These are phyloP conservation scores for Campylomormyrus numenius DNA, from an alignment of 2,113 vertebrate genomes.

Conservation along the genomic window DNA sequence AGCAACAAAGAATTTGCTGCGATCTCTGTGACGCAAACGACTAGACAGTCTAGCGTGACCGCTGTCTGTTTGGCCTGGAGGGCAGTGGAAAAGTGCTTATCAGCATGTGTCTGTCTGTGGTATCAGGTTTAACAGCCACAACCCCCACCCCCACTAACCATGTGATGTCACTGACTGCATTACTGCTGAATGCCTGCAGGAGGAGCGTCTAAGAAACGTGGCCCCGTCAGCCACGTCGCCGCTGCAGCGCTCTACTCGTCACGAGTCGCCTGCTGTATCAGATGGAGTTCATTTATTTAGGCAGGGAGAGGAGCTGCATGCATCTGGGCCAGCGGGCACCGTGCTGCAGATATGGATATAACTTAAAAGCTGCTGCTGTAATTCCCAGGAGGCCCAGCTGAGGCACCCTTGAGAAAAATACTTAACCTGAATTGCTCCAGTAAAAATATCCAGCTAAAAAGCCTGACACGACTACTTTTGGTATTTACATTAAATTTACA, in stretches of 20 bases:
- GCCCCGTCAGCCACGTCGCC: not conserved
- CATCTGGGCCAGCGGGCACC: not conserved
- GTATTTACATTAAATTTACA: not conserved
- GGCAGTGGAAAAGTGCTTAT: slow-evolving; percentile 37
- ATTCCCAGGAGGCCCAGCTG: not conserved
- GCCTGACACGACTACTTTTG: not conserved
- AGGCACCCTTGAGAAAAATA: not conserved
- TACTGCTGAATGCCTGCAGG: slow-evolving; percentile 40
- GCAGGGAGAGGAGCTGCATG: not conserved
- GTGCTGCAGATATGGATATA: not conserved
- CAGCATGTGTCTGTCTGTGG: slow-evolving; percentile 49
- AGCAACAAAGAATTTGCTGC: not conserved
- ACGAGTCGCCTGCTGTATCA: not conserved
- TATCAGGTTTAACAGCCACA: slow-evolving; percentile 45
- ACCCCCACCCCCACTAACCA: not conserved
- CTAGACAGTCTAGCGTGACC: not conserved
- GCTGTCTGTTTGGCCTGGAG: slow-evolving; percentile 53
- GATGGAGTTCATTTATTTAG: not conserved
- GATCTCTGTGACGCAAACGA: not conserved
- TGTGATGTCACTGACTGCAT: not conserved
- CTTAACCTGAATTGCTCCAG: slow-evolving; percentile 5
- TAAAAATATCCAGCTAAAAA: not conserved
- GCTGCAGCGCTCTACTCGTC: not conserved
- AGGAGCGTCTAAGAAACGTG: slow-evolving; percentile 27
- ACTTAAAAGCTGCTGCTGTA: not conserved